phyloP scores from a whole-genome alignment of 2,888 invertebrate species.

The Pasiphila rectangulata region DNA sequence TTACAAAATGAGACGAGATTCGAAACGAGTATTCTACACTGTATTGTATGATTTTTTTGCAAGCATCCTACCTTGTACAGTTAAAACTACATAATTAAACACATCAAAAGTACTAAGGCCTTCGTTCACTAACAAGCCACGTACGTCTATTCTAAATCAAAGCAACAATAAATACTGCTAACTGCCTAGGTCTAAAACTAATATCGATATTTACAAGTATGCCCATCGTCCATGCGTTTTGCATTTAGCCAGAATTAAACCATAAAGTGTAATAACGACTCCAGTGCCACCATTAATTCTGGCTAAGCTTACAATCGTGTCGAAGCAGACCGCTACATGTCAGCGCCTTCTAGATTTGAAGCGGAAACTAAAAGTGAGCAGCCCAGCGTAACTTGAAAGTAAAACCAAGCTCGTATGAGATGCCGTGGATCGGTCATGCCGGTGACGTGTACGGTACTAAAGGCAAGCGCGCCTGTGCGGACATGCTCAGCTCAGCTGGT shows the following conservation, averaged over 20 bases:
- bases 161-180: constrained; percentile 23
- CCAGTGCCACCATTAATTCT: constrained; percentile 39
- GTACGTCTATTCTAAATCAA: constrained; percentile 6
- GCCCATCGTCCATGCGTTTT: constrained; percentile 25
- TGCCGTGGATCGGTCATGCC: constrained; percentile 56
- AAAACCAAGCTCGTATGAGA: constrained; percentile 67
- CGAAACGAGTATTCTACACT: not conserved
- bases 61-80: not conserved
- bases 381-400: constrained; percentile 59
- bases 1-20: too few species aligned
- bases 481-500: constrained; percentile 43
- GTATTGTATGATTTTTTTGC: not conserved
- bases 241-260: constrained; percentile 31
- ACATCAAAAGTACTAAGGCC: not conserved
- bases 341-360: constrained; percentile 55
- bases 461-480: constrained; percentile 55
- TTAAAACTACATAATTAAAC: not conserved
- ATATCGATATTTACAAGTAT: constrained; percentile 16
- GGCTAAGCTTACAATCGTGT: constrained; percentile 37
- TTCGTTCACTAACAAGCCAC: constrained; percentile 5
- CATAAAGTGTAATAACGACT: constrained; percentile 31
- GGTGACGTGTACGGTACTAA: constrained; percentile 40
- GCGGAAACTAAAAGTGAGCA: constrained; percentile 62
- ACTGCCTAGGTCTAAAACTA: constrained; percentile 22
- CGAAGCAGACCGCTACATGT: constrained; percentile 48